Conservation (phyloP, 2,888 invertebrate species). For the Rhimphoctona megacephalus region DNA sequence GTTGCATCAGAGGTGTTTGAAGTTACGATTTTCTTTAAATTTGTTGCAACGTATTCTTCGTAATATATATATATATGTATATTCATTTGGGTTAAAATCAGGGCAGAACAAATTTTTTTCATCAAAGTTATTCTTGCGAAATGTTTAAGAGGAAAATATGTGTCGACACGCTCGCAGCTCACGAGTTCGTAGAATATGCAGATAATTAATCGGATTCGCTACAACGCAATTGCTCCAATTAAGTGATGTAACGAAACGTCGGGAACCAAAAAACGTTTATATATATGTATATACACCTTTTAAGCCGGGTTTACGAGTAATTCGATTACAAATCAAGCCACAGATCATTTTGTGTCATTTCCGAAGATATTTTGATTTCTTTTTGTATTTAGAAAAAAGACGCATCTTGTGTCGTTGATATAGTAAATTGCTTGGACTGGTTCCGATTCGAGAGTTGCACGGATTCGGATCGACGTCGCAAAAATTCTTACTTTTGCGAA, state of each 20-base stretch:
- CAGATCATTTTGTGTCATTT: background rate
- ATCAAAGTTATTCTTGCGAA: constrained; percentile 9
- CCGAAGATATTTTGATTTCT: background rate
- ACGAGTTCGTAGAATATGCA: constrained; percentile 43
- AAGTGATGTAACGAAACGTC: constrained; percentile 56
- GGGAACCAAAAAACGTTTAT: constrained; percentile 25
- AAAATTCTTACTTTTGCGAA: constrained; percentile 47
- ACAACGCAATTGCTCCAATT: constrained; percentile 49
- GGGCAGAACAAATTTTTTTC: background rate
- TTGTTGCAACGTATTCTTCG: background rate
- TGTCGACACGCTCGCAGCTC: constrained; percentile 49
- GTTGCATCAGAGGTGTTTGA: constrained; percentile 1
- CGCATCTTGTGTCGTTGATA: constrained; percentile 14
- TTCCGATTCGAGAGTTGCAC: constrained; percentile 62
- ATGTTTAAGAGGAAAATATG: constrained; percentile 29
- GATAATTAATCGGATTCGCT: constrained; percentile 63
- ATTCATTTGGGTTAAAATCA: background rate
- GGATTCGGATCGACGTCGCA: constrained; percentile 28
- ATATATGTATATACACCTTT: constrained; percentile 15
- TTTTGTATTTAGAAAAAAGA: constrained; percentile 6
- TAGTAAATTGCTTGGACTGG: constrained; percentile 70
- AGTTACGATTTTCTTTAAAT: background rate
- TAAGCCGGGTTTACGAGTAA: constrained; percentile 46
- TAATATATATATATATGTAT: background rate
- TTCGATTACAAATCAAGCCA: constrained; percentile 34